Evolutionary conservation across 2,888 invertebrate species (phyloP), one percentile per base, ranked within the genome.

Genomic region (Oxycera nigricornis): DNA sequence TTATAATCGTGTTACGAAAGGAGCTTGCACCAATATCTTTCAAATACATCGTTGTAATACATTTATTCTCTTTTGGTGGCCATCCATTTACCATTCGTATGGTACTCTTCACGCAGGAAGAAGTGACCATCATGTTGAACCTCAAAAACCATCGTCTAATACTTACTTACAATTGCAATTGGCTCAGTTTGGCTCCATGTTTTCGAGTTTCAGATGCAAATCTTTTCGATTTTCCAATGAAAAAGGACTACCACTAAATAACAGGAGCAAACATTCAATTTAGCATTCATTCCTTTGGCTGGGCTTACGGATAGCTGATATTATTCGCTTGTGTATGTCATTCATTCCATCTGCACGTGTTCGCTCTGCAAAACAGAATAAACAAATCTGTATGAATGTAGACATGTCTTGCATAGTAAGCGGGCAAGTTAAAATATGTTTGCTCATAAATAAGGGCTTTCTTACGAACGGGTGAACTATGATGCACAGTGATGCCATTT

Each of bases 381-480:
- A 61, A 61, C 2, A n/a, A n/a, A 61, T 9, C n/a, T 31, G 31
- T 61, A 28, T 61, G 61, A 26, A 59, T 17, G 4, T 7, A 61
- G 30, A 7, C 31, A 31, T 9, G n/a, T 31, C 61, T 17, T 1
- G 26, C 17, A 61, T 31, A 9, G n/a, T 24, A 50, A 14, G 50
- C 28, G 70, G 55, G 31, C 35, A 50, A 55, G 70, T 41, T 65
- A 35, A 70, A 55, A 70, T 70, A 70, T 70, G 50, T 55, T 22
- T 11, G n/a, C 31, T 30, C 70, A 70, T 70, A 70, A 70, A 70
- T 55, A 70, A 70, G 22, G 50, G 30, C 17, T 31, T 55, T 46
- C n/a, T 35, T 46, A 17, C 28, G 6, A 7, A 17, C 28, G 26
- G n/a, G 22, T 2, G 14, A 31, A 20, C 3, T 20, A 31, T n/a